These are phyloP conservation scores for Tychaedon coryphoeus DNA, from an alignment of 2,113 vertebrate genomes.

Conservation along the genomic window DNA sequence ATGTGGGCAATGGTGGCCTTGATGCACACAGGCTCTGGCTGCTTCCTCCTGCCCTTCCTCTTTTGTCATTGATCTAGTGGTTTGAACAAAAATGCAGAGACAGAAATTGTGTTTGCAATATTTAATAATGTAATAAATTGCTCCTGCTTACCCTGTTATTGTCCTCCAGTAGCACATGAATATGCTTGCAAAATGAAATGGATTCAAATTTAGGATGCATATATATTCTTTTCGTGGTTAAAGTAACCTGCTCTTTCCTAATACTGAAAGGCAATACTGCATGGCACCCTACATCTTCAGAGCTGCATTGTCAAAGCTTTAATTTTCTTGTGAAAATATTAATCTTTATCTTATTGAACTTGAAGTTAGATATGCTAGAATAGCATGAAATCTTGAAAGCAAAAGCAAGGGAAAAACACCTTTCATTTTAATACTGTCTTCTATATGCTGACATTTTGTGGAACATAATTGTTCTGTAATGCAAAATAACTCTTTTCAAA, in stretches of 20 bases:
- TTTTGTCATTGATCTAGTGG: not conserved
- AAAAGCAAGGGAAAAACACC: not conserved
- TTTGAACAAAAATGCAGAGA: not conserved
- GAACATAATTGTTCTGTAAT: not conserved
- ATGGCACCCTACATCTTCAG: too few relatives aligned
- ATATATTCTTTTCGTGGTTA: not conserved
- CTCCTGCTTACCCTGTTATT: not conserved
- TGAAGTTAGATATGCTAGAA: too few relatives aligned
- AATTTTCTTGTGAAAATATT: too few relatives aligned
- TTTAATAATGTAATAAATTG: not conserved
- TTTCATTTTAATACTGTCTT: not conserved
- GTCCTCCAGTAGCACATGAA: not conserved
- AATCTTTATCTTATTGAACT: too few relatives aligned
- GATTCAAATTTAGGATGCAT: not conserved
- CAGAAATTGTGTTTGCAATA: not conserved
- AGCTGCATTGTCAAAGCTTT: too few relatives aligned
- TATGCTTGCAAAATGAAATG: not conserved
- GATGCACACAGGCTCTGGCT: not conserved
- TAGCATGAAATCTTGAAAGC: not conserved
- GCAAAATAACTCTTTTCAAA: not conserved
- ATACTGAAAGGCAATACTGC: too few relatives aligned
- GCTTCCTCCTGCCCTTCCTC: not conserved
- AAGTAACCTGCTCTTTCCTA: too few relatives aligned
- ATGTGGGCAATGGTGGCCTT: not conserved
- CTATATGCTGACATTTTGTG: not conserved